Percentiles rank a stretch among this genome's conserved stretches.
These are phyloP conservation scores for Sorex fumeus DNA, from an alignment of 2,113 vertebrate genomes.

Conservation along the genomic window DNA sequence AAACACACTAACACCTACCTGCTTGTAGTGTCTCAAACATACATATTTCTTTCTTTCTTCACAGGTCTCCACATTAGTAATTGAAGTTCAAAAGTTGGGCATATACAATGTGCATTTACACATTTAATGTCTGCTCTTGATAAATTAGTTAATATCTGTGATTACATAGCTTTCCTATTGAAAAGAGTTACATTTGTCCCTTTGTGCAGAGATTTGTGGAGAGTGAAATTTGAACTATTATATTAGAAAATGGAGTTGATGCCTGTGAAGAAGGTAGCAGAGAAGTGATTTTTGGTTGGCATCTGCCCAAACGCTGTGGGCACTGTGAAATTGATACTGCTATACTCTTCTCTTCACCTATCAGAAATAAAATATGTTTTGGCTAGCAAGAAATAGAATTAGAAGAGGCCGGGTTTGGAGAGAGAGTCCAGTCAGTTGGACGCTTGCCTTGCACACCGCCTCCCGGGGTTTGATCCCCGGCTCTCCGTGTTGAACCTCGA, in stretches of 20 bases:
- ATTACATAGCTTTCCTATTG: slow-evolving; percentile 3
- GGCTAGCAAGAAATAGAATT: neutral
- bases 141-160: slow-evolving; percentile 22
- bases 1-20: slow-evolving; percentile 38
- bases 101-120: neutral
- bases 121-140: slow-evolving; percentile 11
- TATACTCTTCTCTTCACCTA: neutral
- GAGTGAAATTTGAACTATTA: slow-evolving; percentile 47
- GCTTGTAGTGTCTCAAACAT: slow-evolving; percentile 26
- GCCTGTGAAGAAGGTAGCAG: slow-evolving; percentile 24
- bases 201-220: slow-evolving; percentile 63
- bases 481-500: no score
- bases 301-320: neutral
- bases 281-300: slow-evolving; percentile 22
- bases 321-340: neutral
- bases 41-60: slow-evolving; percentile 33
- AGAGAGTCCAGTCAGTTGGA: no score
- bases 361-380: slow-evolving; percentile 30
- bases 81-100: slow-evolving; percentile 6
- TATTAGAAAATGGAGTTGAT: slow-evolving; percentile 58
- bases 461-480: no score
- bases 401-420: neutral
- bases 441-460: no score
- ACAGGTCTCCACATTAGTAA: neutral
- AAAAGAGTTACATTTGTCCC: neutral